Conservation (phyloP, 2,888 invertebrate genomes). For the Anaspis maculata region DNA sequence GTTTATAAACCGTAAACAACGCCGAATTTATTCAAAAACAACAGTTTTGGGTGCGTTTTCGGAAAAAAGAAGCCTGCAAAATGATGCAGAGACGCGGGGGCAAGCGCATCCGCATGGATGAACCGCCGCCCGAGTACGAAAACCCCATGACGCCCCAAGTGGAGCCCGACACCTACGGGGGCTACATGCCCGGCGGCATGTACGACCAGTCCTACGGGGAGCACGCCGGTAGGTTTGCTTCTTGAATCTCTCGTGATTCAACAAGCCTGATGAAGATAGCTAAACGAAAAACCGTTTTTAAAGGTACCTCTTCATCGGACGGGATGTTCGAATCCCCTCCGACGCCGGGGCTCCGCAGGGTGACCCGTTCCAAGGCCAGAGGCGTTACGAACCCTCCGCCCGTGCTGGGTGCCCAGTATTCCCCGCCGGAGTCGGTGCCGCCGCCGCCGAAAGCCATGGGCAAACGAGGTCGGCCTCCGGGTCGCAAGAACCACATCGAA, state of each 20-base stretch:
- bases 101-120: constrained; percentile 87
- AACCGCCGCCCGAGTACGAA: constrained; percentile 82
- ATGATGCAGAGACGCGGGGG: constrained; percentile 79
- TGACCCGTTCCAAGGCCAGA: constrained; percentile 56
- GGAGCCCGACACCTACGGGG: constrained; percentile 46
- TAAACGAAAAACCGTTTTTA: no score
- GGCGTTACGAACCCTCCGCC: constrained; percentile 27
- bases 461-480: constrained; percentile 46
- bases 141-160: constrained; percentile 53
- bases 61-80: no score
- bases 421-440: constrained; percentile 36
- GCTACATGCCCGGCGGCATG: constrained; percentile 35
- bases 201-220: constrained; percentile 34
- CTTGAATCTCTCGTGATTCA: no score
- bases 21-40: no score
- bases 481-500: constrained; percentile 47
- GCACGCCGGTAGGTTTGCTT: no score
- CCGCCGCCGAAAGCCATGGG: constrained; percentile 33
- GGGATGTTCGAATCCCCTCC: constrained; percentile 48
- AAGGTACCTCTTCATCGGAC: constrained; percentile 33
- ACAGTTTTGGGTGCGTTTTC: no score
- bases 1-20: no score
- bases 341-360: constrained; percentile 53
- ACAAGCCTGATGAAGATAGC: no score
- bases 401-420: constrained; percentile 42